A percentile compares a stretch with the other conserved stretches of the same genome.
Evolutionary conservation across 2,797 vertebrate genomes (phyloP).

Genomic region (Xiphophorus birchmanni): DNA sequence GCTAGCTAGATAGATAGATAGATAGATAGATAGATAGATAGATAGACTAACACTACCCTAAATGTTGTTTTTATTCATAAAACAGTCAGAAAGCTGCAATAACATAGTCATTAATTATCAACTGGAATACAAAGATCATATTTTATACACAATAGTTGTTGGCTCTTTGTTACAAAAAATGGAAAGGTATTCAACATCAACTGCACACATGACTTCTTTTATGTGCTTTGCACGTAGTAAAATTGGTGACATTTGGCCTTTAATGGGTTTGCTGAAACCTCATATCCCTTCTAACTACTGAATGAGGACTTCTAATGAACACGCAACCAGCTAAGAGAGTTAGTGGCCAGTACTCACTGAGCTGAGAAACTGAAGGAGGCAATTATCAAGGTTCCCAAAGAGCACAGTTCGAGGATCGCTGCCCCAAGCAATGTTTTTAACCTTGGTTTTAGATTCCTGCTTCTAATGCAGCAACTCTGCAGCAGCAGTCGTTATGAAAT

Average conservation of each 20-base stretch:
- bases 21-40: too few relatives aligned
- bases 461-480: conserved; percentile 46
- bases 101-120: conserved; percentile 52
- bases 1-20: too few relatives aligned
- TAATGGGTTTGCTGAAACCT: conserved; percentile 79
- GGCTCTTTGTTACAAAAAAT: conserved; percentile 71
- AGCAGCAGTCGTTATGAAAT: conserved; percentile 57
- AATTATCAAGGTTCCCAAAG: conserved; percentile 78
- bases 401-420: conserved; percentile 61
- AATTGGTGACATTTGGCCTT: conserved; percentile 81
- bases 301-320: conserved; percentile 81
- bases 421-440: conserved; percentile 70
- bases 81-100: conserved; percentile 33
- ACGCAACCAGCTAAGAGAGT: conserved; percentile 72
- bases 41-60: too few relatives aligned
- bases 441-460: conserved; percentile 56
- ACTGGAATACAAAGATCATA: conserved; percentile 56
- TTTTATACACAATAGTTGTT: conserved; percentile 49
- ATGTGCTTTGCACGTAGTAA: conserved; percentile 74
- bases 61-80: conserved; percentile 14
- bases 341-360: conserved; percentile 73
- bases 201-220: conserved; percentile 78
- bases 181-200: conserved; percentile 76
- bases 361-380: conserved; percentile 75
- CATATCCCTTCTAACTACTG: conserved; percentile 78